Percentiles rank a stretch among this genome's conserved stretches.
Conservation (phyloP, 1,140 invertebrate genomes). For the Maconellicoccus hirsutus region DNA sequence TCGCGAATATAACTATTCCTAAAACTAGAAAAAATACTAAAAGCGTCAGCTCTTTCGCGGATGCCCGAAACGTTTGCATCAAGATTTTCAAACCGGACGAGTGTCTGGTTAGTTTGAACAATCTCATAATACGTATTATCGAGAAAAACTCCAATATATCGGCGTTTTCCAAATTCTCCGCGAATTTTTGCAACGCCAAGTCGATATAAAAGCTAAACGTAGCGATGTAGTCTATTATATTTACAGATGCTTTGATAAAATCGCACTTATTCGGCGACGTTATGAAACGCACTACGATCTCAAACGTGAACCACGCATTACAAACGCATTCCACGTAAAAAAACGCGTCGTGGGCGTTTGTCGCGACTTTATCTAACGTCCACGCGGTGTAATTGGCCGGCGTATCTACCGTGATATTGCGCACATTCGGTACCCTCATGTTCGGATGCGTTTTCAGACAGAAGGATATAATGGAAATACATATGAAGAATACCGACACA, state of each 20-base stretch:
- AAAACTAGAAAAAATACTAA: constrained; percentile 92
- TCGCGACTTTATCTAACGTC: constrained; percentile 82
- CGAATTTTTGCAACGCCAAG: constrained; percentile 73
- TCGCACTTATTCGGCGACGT: constrained; percentile 84
- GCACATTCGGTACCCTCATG: constrained; percentile 89
- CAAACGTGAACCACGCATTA: constrained; percentile 99
- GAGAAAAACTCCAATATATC: constrained; percentile 99
- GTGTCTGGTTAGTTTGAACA: constrained; percentile 95
- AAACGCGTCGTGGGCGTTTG: constrained; percentile 93
- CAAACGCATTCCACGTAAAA: constrained; percentile 99
- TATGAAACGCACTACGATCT: constrained; percentile 90
- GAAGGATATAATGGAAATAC: constrained; percentile 95
- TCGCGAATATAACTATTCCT: constrained; percentile 93
- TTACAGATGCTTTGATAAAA: constrained; percentile 86
- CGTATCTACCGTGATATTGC: constrained; percentile 67
- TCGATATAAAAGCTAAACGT: constrained; percentile 98
- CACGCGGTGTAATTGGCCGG: constrained; percentile 60
- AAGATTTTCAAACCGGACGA: constrained; percentile 96
- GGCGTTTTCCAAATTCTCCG: constrained; percentile 84
- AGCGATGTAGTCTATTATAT: constrained; percentile 97
- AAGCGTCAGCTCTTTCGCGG: constrained; percentile 91
- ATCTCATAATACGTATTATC: constrained; percentile 94
- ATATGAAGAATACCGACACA: constrained; percentile 96
- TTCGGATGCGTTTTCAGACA: constrained; percentile 98
- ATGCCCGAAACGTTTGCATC: constrained; percentile 94